Evolutionary conservation across 2,797 vertebrate species (phyloP).

Genomic region (Tauraco hartlaubi): DNA sequence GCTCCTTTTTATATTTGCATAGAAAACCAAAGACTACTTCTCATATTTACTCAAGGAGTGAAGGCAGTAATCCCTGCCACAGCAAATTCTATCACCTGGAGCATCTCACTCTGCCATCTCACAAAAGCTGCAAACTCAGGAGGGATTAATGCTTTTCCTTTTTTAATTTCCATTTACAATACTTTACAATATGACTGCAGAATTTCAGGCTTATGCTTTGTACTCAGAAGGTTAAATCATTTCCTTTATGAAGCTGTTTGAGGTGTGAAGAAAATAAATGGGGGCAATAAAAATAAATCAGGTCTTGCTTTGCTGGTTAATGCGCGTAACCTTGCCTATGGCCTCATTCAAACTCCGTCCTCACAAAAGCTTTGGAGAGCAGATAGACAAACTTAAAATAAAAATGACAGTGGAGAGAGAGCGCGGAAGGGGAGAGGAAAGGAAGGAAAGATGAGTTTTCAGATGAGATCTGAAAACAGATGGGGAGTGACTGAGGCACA

Average conservation of each 20-base stretch:
- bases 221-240: not conserved
- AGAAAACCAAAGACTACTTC: not conserved
- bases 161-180: not conserved
- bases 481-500: constrained; percentile 49
- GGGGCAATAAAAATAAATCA: constrained; percentile 14
- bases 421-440: not conserved
- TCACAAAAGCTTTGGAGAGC: not conserved
- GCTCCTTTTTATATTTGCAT: not conserved
- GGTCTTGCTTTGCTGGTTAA: not conserved
- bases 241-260: constrained; percentile 24
- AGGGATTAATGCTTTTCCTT: not conserved
- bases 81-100: not conserved
- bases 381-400: not conserved
- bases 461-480: constrained; percentile 63
- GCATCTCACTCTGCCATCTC: not conserved
- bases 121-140: not conserved
- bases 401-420: not conserved
- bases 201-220: not conserved
- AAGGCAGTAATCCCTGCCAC: not conserved
- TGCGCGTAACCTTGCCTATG: not conserved
- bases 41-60: not conserved
- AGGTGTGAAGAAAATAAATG: constrained; percentile 9
- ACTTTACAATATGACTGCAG: not conserved
- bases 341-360: not conserved
- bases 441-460: constrained; percentile 44